phyloP scores from a whole-genome alignment of 2,113 vertebrate genomes.

The Cranoglanis bouderius region DNA sequence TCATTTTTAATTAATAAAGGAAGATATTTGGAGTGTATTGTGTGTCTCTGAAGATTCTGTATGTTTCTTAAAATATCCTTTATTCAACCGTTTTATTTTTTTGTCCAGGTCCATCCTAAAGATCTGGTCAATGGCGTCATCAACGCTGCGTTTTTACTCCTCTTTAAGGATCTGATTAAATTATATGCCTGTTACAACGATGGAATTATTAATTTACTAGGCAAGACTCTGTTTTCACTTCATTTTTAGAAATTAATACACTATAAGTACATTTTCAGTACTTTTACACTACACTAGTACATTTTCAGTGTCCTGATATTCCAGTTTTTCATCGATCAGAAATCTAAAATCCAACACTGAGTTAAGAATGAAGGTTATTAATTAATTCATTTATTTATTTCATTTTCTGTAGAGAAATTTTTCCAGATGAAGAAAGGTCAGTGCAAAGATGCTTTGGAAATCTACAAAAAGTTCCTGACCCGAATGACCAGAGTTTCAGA shows the following conservation, averaged over 20 bases:
- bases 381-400: not conserved
- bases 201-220: constrained; percentile 96
- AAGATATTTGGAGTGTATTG: not conserved
- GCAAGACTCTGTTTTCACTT: constrained; percentile 67
- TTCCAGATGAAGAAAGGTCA: constrained; percentile 99
- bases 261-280: not conserved
- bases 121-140: constrained; percentile 94
- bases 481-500: constrained; percentile 97
- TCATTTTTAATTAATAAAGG: not conserved
- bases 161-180: constrained; percentile 99
- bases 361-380: too few species aligned
- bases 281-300: not conserved
- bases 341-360: not conserved
- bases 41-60: not conserved
- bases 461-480: constrained; percentile 97
- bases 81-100: constrained; percentile 7
- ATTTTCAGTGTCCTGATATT: not conserved
- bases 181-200: constrained; percentile 98
- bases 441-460: constrained; percentile 98
- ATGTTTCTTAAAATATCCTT: not conserved
- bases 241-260: not conserved
- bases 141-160: constrained; percentile 94
- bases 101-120: constrained; percentile 85
- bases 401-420: constrained; percentile 87
- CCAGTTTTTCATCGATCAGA: not conserved